Conservation (phyloP, 2,113 vertebrate species). For the Acrocephalus arundinaceus region DNA sequence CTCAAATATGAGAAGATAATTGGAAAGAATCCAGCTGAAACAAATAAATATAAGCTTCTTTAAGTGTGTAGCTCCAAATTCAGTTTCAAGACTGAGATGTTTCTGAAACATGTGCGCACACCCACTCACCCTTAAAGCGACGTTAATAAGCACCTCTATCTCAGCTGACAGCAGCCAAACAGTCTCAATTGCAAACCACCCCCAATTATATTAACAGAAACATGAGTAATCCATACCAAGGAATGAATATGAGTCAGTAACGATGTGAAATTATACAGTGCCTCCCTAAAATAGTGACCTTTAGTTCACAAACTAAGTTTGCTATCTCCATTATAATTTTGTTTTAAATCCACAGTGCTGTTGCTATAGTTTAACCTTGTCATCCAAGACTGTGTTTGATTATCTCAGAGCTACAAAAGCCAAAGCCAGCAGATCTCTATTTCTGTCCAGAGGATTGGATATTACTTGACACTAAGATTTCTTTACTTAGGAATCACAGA, state of each 20-base stretch:
- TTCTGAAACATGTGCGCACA: slow-evolving; percentile 18
- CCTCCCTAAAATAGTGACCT: slow-evolving; percentile 39
- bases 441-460: background rate
- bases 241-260: slow-evolving; percentile 53
- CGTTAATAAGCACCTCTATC: slow-evolving; percentile 33
- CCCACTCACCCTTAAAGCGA: slow-evolving; percentile 24
- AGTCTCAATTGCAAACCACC: slow-evolving; percentile 54
- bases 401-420: background rate
- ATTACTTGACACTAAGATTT: background rate
- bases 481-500: background rate
- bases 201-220: slow-evolving; percentile 57
- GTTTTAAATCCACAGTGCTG: background rate
- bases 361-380: background rate
- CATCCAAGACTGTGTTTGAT: background rate
- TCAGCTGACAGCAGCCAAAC: slow-evolving; percentile 58
- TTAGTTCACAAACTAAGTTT: background rate
- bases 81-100: slow-evolving; percentile 4
- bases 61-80: background rate
- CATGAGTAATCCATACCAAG: slow-evolving; percentile 57
- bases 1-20: background rate
- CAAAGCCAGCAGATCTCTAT: background rate
- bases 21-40: background rate
- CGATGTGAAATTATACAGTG: slow-evolving; percentile 3
- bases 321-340: background rate
- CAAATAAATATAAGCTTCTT: background rate